These are phyloP conservation scores for Lasiurus borealis DNA, from an alignment of 2,113 vertebrate genomes.

Conservation along the genomic window DNA sequence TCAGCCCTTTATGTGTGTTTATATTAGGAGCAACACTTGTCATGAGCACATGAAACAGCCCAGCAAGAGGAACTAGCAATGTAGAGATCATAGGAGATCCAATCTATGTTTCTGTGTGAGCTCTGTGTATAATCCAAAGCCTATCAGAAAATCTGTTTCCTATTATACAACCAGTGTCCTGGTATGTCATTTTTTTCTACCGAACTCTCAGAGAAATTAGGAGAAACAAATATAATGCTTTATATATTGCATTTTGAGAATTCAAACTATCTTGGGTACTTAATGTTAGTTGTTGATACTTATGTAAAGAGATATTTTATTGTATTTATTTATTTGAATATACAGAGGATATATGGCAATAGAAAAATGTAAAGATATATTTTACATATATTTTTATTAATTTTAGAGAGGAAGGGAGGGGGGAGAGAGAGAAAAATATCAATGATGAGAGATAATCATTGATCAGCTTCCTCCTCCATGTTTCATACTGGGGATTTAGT, in stretches of 20 bases:
- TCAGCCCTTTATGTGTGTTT: neutral
- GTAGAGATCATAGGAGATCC: neutral
- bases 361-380: neutral
- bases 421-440: too few species aligned
- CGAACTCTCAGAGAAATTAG: neutral
- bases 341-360: too few species aligned
- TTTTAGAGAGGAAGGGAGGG: too few species aligned
- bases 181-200: neutral
- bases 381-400: neutral
- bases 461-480: too few species aligned
- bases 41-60: accelerated
- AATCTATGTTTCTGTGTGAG: neutral
- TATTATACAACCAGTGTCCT: neutral
- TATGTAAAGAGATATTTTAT: neutral
- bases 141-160: neutral
- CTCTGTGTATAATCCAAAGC: neutral
- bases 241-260: neutral
- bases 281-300: neutral
- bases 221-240: neutral
- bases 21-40: neutral
- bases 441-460: too few species aligned
- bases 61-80: too few species aligned
- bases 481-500: too few species aligned
- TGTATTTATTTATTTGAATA: neutral
- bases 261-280: neutral